Base-by-base conservation (phyloP, 2,797 vertebrate species). In the Artibeus jamaicensis region DNA sequence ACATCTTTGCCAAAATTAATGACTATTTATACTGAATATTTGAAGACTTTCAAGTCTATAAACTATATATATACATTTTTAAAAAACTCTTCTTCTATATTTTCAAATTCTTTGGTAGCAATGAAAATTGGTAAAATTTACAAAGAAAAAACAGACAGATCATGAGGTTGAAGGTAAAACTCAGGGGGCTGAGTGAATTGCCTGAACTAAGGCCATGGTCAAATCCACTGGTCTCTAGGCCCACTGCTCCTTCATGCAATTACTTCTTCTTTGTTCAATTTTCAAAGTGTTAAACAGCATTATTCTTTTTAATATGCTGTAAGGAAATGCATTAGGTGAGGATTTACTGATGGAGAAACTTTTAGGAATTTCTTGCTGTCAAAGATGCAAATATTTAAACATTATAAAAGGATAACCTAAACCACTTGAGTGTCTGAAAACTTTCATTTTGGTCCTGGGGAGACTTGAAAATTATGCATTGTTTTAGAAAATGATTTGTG, bases 401-500 rank as follows among this genome's bases (percentile, higher is more conserved):
- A 65, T 92, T 71, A 74, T 26, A 26, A 87, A 93, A 90, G 37
- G 6, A 9, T 34, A 34, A 95, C 78, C 14, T 76, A 76, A 89
- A 73, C 65, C 68, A 77, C 19, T 82, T 78, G 37, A 92, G 68
- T 77, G 14, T 85, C 42, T 88, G 77, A 90, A 65, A 96, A 89
- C 39, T 89, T 94, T 57, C 34, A 87, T 89, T 92, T 90, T 70
- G 44, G 44, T 21, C 18, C 34, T 85, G 82, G 37, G 65, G 18
- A 62, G 93, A 77, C 59, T 22, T 86, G 67, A 84, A 96, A 96
- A 94, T 93, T 89, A 83, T 48, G 83, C 67, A 57, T 14, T 88
- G 93, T 89, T 90, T 57, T 76, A 89, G 82, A 76, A 96, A 95
- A 91, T 71, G 24, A 82, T 95, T 91, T 89, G 48, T 19, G 65